These are phyloP conservation scores for Pelobates fuscus DNA, from an alignment of 2,113 vertebrate species.

Conservation along the genomic window DNA sequence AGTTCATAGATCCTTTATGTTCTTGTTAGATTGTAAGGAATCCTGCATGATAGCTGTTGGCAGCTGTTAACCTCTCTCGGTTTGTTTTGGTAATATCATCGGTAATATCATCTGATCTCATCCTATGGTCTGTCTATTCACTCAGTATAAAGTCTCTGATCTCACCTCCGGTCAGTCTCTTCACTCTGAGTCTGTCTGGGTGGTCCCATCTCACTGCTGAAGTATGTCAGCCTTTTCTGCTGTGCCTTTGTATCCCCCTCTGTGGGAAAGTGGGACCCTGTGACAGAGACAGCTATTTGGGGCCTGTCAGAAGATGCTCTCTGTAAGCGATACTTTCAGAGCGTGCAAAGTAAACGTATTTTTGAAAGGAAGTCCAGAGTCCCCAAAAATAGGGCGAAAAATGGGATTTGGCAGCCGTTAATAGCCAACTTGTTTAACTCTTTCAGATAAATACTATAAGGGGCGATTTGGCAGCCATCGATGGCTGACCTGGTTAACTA, in stretches of 20 bases:
- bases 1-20: too few relatives aligned
- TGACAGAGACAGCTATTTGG: constrained; percentile 4
- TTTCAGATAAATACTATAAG: too few relatives aligned
- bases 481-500: too few relatives aligned
- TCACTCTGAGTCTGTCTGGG: constrained; percentile 18
- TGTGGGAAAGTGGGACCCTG: constrained; percentile 24
- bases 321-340: neutral
- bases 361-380: neutral
- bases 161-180: neutral
- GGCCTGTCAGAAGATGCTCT: constrained; percentile 27
- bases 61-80: too few relatives aligned
- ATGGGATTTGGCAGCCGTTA: constrained; percentile 31
- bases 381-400: constrained; percentile 11
- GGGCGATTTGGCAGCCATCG: too few relatives aligned
- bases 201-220: constrained; percentile 27
- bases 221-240: constrained; percentile 32
- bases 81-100: too few relatives aligned
- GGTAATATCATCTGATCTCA: too few relatives aligned
- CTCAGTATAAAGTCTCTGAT: neutral
- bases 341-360: constrained; percentile 20
- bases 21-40: too few relatives aligned
- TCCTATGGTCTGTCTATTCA: too few relatives aligned
- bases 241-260: constrained; percentile 7
- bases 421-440: constrained; percentile 11
- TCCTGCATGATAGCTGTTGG: too few relatives aligned